Evolutionary conservation across 2,113 vertebrate species (phyloP).

Genomic region (Apistogramma diplotaenia): DNA sequence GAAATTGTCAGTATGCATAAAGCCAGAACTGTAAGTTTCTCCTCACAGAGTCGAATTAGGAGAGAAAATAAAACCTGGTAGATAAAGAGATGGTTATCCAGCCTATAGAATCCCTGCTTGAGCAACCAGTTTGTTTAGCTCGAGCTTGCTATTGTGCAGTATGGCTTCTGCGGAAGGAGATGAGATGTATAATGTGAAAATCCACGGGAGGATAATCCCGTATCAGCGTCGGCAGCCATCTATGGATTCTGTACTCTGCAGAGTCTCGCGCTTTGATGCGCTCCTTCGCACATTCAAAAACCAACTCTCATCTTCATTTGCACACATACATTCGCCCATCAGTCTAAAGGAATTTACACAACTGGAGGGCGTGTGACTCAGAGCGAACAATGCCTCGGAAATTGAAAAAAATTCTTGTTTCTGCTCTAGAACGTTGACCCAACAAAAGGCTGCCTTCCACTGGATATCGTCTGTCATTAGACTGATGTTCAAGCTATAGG

Average conservation of each 20-base stretch:
- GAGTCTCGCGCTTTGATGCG: neutral
- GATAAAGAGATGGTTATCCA: constrained; percentile 20
- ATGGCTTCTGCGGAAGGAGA: constrained; percentile 36
- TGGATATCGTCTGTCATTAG: neutral
- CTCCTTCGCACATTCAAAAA: neutral
- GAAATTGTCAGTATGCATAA: neutral
- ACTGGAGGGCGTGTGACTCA: neutral
- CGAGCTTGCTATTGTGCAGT: constrained; percentile 21
- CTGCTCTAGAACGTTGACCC: neutral
- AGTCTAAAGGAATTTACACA: constrained; percentile 14
- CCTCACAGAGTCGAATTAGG: neutral
- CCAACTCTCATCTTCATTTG: constrained; percentile 9
- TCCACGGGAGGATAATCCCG: constrained; percentile 56
- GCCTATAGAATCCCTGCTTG: constrained; percentile 3
- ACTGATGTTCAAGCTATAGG: neutral
- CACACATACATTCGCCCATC: neutral
- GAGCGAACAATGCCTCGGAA: constrained; percentile 16
- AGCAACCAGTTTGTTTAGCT: constrained; percentile 32
- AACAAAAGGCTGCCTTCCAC: neutral
- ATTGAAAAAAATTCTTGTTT: constrained; percentile 14
- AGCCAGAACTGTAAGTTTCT: neutral
- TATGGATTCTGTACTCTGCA: constrained; percentile 19
- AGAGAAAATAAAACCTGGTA: neutral
- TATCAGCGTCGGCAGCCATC: constrained; percentile 46
- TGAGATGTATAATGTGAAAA: constrained; percentile 58